Evolutionary conservation across 2,113 vertebrate genomes (phyloP), one percentile per base, ranked within the genome.

Genomic region (Galemys pyrenaicus): DNA sequence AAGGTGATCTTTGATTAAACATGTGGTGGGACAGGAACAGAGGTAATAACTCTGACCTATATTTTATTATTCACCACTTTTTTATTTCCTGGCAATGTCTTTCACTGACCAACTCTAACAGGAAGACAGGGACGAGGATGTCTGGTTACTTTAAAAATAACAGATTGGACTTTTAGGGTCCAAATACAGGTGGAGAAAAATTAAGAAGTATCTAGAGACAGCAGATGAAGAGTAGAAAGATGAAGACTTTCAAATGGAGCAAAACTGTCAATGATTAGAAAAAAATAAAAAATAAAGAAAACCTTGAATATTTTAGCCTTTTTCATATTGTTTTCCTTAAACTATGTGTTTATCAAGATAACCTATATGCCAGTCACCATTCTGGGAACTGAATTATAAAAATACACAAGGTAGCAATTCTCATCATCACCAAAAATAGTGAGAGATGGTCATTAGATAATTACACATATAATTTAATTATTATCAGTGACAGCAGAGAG

Each of bases 11-110:
- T 54, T 81, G 11, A 28, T 6, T 28, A 7, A 54, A 62, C 6
- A 28, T 1, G 6, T 1, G 3, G 1, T 6, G 35, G 11, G 3
- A 5, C 44, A 92, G 39, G 9, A 32, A n/a, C 3, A 74, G 0
- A 15, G 24, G 0, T 2, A 32, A 41, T 54, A 46, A 60, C n/a
- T n/a, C n/a, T n/a, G n/a, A n/a, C n/a, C n/a, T n/a, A n/a, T n/a
- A 68, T 54, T 20, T 6, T 74, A 22, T 10, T 15, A 75, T 9
- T 65, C 5, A 19, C 65, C 32, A 54, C 1, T 44, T 91, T 73
- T 6, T 74, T 24, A 17, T 22, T 37, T 62, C n/a, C 16, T 37
- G 41, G 6, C 54, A 20, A 4, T 62, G 9, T 0, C 17, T 86
- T 11, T 6, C 35, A 22, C 35, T 74, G 30, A 12, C n/a, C n/a